Base-by-base conservation (phyloP, 53 echinoderm and acorn worm species). In the Apostichopus leukothele region DNA sequence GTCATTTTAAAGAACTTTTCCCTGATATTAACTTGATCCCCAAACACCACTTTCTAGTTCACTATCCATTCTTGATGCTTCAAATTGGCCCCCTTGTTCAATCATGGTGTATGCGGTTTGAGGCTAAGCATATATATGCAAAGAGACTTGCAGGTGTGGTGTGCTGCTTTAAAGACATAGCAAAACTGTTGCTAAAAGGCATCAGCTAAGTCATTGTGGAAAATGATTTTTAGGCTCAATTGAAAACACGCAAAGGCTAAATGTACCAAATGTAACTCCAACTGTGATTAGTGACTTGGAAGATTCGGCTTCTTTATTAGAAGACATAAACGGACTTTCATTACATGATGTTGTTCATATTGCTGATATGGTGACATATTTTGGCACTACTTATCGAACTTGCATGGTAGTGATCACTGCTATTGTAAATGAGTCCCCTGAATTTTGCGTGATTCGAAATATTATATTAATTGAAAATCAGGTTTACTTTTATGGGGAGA, bases 31-130 rank as follows among this genome's bases (percentile, higher is more conserved):
- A 21, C 5, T 67, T 92, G 0, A 67, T 66, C 63, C 92, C 92
- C 4, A 92, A 92, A 54, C 85, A 92, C 26, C 92, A 92, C 19
- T 90, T 90, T 51, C 8, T 90, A 8, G 90, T 87, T 6, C 90
- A 90, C 51, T 90, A 92, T 23, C 92, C 92, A 3, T 52, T 8
- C 75, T 75, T 54, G 8, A 89, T 90, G 6, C 59, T 67, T 21
- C 5, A 90, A 9, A 5, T 86, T 0, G 90, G 90, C 9, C 90
- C 90, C 22, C 59, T 90, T 14, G 73, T 90, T 7, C 71, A 90
- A 11, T 75, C 53, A 19, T 90, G 90, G 90, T 86, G 86, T 13
- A 88, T 91, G 91, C 5, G 87, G 9, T 91, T 75, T 73, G 91
- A 91, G 57, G 88, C 73, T 1, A 91, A 88, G 50, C 91, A 91